A percentile compares a stretch with the other conserved stretches of the same genome.
phyloP scores from a whole-genome alignment of 2,797 vertebrate genomes.

The Onychomys arenicola region DNA sequence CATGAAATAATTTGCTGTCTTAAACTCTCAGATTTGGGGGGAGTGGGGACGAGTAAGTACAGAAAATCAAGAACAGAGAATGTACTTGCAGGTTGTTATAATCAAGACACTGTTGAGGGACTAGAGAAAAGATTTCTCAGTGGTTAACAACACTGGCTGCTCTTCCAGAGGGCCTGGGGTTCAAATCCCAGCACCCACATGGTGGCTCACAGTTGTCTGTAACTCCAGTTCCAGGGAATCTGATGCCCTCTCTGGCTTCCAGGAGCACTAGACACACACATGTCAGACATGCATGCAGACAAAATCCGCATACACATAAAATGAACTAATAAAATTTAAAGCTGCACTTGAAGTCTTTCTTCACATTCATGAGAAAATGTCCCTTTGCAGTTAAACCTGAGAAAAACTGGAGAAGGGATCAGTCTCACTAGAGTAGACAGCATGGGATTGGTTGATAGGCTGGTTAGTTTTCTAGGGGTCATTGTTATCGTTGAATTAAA shows the following conservation, averaged over 20 bases:
- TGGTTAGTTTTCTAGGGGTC: not conserved
- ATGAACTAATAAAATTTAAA: not conserved
- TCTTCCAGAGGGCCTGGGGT: not conserved
- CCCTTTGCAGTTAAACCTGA: not conserved
- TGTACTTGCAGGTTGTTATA: not conserved
- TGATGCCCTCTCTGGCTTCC: not conserved
- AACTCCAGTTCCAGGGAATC: not conserved
- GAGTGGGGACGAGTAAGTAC: not conserved
- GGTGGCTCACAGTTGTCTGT: not conserved
- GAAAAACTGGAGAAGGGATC: not conserved
- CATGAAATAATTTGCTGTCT: not conserved
- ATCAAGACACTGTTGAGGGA: not conserved
- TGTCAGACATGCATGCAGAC: not conserved
- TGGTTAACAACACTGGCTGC: not conserved
- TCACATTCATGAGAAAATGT: not conserved
- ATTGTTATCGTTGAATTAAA: not conserved
- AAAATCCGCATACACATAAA: not conserved
- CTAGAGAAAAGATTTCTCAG: not conserved
- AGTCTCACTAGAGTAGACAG: not conserved
- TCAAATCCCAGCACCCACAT: not conserved
- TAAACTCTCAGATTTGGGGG: not conserved
- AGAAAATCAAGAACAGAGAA: not conserved
- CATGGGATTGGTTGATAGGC: not conserved
- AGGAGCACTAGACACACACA: not conserved
- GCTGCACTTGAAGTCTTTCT: not conserved